Evolutionary conservation across 2,113 vertebrate genomes (phyloP).

Genomic region (Bubo scandiacus): DNA sequence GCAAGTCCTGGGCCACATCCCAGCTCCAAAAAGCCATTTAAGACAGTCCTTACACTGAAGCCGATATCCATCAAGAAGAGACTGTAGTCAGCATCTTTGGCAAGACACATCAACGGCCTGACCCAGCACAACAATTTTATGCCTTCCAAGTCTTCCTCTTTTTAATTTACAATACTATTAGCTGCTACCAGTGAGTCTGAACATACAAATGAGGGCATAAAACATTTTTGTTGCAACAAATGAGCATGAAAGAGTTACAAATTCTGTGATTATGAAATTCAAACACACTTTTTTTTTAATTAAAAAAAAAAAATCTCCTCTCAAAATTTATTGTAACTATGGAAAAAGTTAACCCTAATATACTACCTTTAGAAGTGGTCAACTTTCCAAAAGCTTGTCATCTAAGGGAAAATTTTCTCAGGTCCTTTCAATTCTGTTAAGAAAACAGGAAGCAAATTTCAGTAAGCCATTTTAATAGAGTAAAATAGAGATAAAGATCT

Average conservation of each 20-base stretch:
- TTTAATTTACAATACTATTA: background rate
- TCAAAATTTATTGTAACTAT: background rate
- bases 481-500: background rate
- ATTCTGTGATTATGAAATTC: background rate
- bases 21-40: background rate
- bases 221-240: background rate
- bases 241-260: background rate
- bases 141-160: background rate
- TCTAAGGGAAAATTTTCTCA: constrained; percentile 21
- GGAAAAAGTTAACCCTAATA: background rate
- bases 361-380: background rate
- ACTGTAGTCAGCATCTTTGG: background rate
- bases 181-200: background rate
- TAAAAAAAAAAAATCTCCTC: background rate
- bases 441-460: constrained; percentile 49
- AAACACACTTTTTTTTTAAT: background rate
- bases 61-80: too few species aligned
- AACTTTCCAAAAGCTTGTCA: constrained; percentile 16
- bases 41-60: background rate
- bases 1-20: background rate
- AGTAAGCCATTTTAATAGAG: constrained; percentile 2
- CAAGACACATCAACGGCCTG: rapidly evolving
- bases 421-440: constrained; percentile 19
- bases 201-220: rapidly evolving
- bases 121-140: background rate